phyloP scores from a whole-genome alignment of 2,113 vertebrate species.

The Diadophis punctatus region DNA sequence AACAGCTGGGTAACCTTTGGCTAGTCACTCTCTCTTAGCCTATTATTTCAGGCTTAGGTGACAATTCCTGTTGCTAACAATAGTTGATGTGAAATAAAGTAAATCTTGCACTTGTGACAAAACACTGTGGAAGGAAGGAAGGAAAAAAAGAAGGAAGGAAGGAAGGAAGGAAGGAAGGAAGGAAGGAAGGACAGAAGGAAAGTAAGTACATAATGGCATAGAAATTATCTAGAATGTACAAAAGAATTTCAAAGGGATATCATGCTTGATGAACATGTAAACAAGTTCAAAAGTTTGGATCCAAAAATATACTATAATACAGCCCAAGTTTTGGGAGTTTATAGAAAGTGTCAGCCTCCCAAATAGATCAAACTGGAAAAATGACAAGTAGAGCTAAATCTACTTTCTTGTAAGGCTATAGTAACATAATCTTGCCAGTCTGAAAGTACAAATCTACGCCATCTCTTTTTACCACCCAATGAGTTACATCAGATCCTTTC shows the following conservation, averaged over 20 bases:
- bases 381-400: neutral
- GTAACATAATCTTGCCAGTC: neutral
- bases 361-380: too few relatives aligned
- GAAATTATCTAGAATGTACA: neutral
- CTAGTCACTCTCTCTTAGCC: neutral
- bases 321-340: too few relatives aligned
- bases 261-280: too few relatives aligned
- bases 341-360: too few relatives aligned
- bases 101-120: neutral
- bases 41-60: neutral
- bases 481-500: neutral
- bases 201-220: neutral
- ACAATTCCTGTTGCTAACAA: neutral
- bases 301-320: too few relatives aligned
- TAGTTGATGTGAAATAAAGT: neutral
- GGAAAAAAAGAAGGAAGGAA: too few relatives aligned
- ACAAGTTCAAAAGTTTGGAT: too few relatives aligned
- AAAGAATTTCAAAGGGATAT: too few relatives aligned
- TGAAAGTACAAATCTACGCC: neutral
- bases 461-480: neutral
- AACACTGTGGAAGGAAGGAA: neutral
- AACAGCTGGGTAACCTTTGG: neutral
- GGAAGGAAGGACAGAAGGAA: too few relatives aligned
- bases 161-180: too few relatives aligned
- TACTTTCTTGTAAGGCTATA: neutral